A percentile compares a stretch with the other conserved stretches of the same genome.
These are phyloP conservation scores for Oceanodroma tethys DNA, from an alignment of 2,113 vertebrate genomes.

Conservation along the genomic window DNA sequence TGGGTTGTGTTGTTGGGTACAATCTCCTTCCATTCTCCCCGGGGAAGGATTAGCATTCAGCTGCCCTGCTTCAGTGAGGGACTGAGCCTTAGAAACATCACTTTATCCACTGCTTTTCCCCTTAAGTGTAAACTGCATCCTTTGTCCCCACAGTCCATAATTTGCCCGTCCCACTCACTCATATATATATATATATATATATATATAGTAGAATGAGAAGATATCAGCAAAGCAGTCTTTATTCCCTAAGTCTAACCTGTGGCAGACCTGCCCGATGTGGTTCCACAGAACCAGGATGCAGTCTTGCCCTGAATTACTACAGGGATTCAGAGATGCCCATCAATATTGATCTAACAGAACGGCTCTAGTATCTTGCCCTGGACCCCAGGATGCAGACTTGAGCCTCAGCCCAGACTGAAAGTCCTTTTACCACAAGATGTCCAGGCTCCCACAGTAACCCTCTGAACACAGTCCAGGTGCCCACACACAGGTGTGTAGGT, in stretches of 20 bases:
- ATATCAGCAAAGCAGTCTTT: background rate
- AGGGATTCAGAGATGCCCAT: background rate
- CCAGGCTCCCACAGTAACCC: background rate
- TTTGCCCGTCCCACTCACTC: background rate
- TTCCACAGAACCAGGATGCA: background rate
- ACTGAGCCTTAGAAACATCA: background rate
- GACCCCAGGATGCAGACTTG: background rate
- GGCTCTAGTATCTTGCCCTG: background rate
- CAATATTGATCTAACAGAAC: background rate
- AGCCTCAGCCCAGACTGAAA: background rate
- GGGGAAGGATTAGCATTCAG: background rate
- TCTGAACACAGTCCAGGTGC: background rate
- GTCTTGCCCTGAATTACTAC: background rate
- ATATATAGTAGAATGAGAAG: background rate
- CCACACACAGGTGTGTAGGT: background rate
- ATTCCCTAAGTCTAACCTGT: background rate
- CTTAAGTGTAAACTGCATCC: background rate
- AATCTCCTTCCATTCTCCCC: background rate
- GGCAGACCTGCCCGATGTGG: background rate
- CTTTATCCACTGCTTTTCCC: background rate
- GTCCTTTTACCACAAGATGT: background rate
- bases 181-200: accelerated
- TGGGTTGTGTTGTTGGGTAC: background rate
- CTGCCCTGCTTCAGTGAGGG: background rate
- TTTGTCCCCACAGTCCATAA: background rate